Evolutionary conservation across 2,113 vertebrate species (phyloP).

Genomic region (Sander lucioperca): DNA sequence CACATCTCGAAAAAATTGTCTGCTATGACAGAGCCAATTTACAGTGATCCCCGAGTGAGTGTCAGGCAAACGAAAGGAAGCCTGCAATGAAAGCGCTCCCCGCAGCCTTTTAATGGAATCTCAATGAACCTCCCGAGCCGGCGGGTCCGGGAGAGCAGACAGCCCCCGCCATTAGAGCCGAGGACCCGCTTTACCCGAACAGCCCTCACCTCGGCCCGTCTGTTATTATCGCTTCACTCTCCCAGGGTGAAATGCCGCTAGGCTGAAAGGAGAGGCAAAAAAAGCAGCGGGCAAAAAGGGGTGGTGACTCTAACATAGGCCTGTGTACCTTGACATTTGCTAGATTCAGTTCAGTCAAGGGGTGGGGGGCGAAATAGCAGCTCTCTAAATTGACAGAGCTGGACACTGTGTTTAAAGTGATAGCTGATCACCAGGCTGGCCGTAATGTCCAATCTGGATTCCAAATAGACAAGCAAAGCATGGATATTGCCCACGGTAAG

Average conservation of each 20-base stretch:
- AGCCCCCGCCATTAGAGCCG: slow-evolving; percentile 76
- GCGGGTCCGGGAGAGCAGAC: slow-evolving; percentile 70
- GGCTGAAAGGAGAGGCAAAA: slow-evolving; percentile 42
- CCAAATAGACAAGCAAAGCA: slow-evolving; percentile 71
- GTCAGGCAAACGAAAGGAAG: slow-evolving; percentile 76
- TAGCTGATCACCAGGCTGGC: slow-evolving; percentile 73
- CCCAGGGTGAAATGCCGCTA: slow-evolving; percentile 54
- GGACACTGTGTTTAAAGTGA: slow-evolving; percentile 84
- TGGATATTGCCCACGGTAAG: slow-evolving; percentile 56
- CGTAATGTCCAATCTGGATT: slow-evolving; percentile 73
- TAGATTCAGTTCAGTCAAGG: slow-evolving; percentile 64
- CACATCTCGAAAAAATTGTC: slow-evolving; percentile 78
- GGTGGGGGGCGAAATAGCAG: slow-evolving; percentile 63
- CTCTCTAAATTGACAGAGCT: slow-evolving; percentile 79
- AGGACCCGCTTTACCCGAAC: slow-evolving; percentile 71
- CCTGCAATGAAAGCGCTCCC: slow-evolving; percentile 62
- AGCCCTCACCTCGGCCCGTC: slow-evolving; percentile 60
- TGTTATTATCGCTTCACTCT: slow-evolving; percentile 82
- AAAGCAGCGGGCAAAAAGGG: slow-evolving; percentile 52
- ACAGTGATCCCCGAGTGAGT: slow-evolving; percentile 77
- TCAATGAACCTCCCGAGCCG: slow-evolving; percentile 78
- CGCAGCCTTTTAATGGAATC: slow-evolving; percentile 81
- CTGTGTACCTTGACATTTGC: slow-evolving; percentile 78
- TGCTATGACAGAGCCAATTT: slow-evolving; percentile 85
- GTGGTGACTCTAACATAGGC: slow-evolving; percentile 76